Conservation (phyloP, 2,113 vertebrate species). For the Isichthys henryi region DNA sequence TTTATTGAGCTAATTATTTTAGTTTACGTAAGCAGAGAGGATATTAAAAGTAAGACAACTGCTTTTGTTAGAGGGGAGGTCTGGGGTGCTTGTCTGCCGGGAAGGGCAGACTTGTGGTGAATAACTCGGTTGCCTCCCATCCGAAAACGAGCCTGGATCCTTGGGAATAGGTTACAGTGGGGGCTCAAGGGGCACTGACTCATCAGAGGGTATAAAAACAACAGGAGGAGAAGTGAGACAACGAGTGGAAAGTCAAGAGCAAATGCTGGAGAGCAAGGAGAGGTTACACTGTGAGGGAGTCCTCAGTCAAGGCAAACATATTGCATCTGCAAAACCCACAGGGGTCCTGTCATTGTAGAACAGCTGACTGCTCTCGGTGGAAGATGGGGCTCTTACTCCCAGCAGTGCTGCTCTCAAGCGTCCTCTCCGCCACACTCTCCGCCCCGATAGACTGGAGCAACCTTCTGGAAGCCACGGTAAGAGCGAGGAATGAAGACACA, state of each 20-base stretch:
- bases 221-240: neutral
- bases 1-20: neutral
- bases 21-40: neutral
- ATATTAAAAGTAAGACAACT: neutral
- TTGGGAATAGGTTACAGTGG: conserved; percentile 33
- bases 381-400: conserved; percentile 33
- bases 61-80: neutral
- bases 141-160: conserved; percentile 31
- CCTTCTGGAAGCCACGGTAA: conserved; percentile 47
- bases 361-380: neutral
- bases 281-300: neutral
- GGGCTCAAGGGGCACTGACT: conserved; percentile 28
- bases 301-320: neutral
- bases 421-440: conserved; percentile 29
- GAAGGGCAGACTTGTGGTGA: neutral
- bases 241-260: neutral
- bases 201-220: conserved; percentile 47
- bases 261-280: neutral
- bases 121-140: neutral
- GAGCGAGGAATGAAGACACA: conserved; percentile 16
- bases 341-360: neutral
- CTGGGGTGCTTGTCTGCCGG: neutral
- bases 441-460: conserved; percentile 29
- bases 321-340: neutral
- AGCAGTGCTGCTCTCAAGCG: conserved; percentile 33